Evolutionary conservation across 1,140 invertebrate species (phyloP).

Genomic region (Acromyrmex heyeri): DNA sequence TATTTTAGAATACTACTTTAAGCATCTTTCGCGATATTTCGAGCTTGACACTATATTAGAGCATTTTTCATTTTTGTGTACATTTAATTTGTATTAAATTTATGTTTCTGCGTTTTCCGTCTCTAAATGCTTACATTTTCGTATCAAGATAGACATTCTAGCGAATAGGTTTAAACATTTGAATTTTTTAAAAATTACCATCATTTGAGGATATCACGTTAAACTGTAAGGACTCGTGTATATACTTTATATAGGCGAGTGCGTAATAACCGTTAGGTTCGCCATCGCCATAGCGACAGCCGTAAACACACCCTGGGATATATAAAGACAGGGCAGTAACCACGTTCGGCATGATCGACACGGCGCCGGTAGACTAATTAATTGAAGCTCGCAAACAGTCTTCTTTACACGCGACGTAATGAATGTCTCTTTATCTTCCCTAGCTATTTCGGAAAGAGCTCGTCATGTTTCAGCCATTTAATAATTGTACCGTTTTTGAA

Average conservation of each 20-base stretch:
- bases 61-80: not conserved
- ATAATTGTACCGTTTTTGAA: not conserved
- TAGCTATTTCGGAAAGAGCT: not conserved
- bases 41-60: not conserved
- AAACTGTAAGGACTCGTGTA: not conserved
- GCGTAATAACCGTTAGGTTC: conserved; percentile 19
- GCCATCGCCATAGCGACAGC: conserved; percentile 32
- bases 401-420: not conserved
- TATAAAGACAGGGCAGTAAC: conserved; percentile 2
- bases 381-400: conserved; percentile 24
- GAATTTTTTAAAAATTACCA: too few relatives aligned
- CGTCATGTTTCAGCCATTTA: not conserved
- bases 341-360: conserved; percentile 37
- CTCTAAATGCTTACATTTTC: not conserved
- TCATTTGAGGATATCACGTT: not conserved
- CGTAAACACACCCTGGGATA: conserved; percentile 33
- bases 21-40: not conserved
- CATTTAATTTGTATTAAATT: not conserved
- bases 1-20: not conserved
- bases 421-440: not conserved
- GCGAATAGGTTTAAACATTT: not conserved
- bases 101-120: not conserved
- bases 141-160: not conserved
- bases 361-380: conserved; percentile 39
- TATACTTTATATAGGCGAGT: not conserved